Evolutionary conservation across 2,113 vertebrate genomes (phyloP).

Genomic region (Lophochroa leadbeateri): DNA sequence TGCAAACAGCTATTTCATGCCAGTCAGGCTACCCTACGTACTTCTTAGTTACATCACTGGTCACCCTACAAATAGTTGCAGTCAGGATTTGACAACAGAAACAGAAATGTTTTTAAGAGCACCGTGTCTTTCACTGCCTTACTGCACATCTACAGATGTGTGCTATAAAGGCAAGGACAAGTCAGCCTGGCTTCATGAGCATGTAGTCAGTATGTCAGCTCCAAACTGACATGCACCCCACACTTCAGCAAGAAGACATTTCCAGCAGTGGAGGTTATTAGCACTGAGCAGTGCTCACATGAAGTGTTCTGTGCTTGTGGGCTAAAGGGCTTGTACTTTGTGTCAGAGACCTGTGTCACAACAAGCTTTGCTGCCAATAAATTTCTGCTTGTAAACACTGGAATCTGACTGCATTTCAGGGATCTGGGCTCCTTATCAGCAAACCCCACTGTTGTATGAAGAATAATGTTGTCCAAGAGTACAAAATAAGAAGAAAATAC

Average conservation of each 20-base stretch:
- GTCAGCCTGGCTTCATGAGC: background rate
- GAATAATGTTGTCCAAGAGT: background rate
- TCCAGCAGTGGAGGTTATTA: background rate
- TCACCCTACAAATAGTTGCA: background rate
- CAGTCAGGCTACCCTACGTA: background rate
- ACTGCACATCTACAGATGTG: rapidly evolving
- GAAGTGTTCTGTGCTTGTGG: background rate
- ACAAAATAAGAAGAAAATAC: background rate
- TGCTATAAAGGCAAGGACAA: background rate
- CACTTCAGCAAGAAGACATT: background rate
- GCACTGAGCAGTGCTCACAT: background rate
- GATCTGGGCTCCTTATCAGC: background rate
- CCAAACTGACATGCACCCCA: background rate
- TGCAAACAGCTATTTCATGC: background rate
- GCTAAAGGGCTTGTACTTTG: background rate
- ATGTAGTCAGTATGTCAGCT: background rate
- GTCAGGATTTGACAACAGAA: background rate
- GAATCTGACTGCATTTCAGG: background rate
- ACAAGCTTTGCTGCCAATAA: background rate
- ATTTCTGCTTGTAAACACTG: background rate
- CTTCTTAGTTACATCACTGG: background rate
- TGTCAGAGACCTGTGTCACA: background rate
- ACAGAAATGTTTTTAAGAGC: background rate
- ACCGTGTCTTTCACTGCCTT: background rate
- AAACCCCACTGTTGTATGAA: background rate